Base-by-base conservation (phyloP, 2,797 vertebrate species). In the Gila robusta region DNA sequence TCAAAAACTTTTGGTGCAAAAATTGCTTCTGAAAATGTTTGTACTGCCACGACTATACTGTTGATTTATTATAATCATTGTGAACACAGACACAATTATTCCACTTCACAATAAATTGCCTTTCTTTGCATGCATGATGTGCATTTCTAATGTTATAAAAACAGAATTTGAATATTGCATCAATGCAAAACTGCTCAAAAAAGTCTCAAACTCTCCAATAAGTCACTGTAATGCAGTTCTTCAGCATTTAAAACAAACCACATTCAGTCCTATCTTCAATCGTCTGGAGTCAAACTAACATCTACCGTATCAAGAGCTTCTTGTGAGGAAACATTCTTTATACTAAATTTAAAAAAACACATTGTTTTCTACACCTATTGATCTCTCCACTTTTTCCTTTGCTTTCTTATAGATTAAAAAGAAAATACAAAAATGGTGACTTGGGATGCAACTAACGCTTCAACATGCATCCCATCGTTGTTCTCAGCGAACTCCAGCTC, bases 151-250 rank as follows among this genome's bases (percentile, higher is more conserved):
- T 73, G n/a, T 39, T 44, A 14, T 1, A 28, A 72, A 59, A 56
- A 62, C n/a, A 2, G 2, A 39, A 82, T 82, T 73, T 73, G 69
- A 73, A 82, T 82, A 28, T 2, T 23, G 4, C 26, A 72, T 82
- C 54, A 47, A 73, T 82, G 81, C n/a, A 82, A 82, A 82, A 71
- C 67, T 19, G 21, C 4, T 37, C 2, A 54, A 17, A 23, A 23
- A 52, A 70, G 14, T 54, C 47, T 17, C 0, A 70, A 9, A 26
- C 21, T 52, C 6, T 32, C 47, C 28, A 21, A 35, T 2, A 10
- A 70, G 3, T 69, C 44, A 70, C 28, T 35, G 14, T n/a, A 62
- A 62, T 62, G n/a, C 8, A 19, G 59, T 44, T 21, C 39, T 56
- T 32, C 49, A 37, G 12, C 12, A 67, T 64, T 28, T 80, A 44